Evolutionary conservation across 2,113 vertebrate species (phyloP), one percentile per base, ranked within the genome.

Genomic region (Cavia aperea): DNA sequence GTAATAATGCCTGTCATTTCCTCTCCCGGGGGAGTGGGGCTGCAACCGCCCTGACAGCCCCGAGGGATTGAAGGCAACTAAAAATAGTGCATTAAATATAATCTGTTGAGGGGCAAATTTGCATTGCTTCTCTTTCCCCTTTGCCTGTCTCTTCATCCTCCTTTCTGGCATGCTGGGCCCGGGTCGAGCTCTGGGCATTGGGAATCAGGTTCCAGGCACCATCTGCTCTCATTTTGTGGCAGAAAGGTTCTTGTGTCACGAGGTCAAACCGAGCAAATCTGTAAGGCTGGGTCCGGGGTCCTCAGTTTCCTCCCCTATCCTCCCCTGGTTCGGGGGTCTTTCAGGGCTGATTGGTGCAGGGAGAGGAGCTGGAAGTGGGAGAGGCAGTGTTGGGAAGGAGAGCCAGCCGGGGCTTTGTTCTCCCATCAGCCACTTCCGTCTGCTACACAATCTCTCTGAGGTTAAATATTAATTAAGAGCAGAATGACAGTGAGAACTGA

Each of bases 61-160:
- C 96, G 91, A 93, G 97, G 97, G 97, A 97, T 96, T 95, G 95
- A 92, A 96, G 95, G 96, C 91, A 93, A 95, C 97, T 98, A 98
- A 98, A 98, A 97, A 97, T 96, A 97, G 97, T 96, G 95, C 62
- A 94, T 96, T 93, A 97, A 97, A 97, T 95, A 97, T 81, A 94
- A 95, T 94, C 95, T 86, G 36, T 49, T 93, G 97, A 95, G 91
- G 94, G 93, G 94, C 93, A 94, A 91, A 94, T 95, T 96, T 88
- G 92, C 95, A 96, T 96, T 85, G 89, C 93, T 90, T 93, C 88
- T 78, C 91, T 92, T 56, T 16, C 70, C 85, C 93, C 62, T 79
- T 92, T 0, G n/a, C 92, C 77, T 90, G 65, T 92, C 94, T 96
- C 96, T 93, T 90, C 85, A 89, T 72, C 75, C 49, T 56, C 73